Conservation (phyloP, 2,888 invertebrate species). For the Meliscaeva auricollis region DNA sequence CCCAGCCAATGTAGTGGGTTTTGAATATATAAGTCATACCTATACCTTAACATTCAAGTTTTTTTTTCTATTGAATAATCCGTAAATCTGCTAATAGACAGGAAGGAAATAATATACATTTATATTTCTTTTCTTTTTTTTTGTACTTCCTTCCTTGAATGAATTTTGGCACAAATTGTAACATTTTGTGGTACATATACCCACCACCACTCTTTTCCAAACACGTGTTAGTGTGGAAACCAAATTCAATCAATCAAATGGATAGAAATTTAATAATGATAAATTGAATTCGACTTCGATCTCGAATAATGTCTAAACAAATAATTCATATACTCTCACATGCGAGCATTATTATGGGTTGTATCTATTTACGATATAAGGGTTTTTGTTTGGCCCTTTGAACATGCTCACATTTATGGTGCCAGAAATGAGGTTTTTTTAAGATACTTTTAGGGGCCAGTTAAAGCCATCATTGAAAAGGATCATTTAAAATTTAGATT, state of each 20-base stretch:
- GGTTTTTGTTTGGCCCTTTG: neutral
- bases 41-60: too few species aligned
- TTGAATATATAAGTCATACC: too few species aligned
- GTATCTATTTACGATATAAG: neutral
- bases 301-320: constrained; percentile 34
- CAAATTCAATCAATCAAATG: constrained; percentile 80
- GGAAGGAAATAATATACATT: neutral
- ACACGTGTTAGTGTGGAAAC: constrained; percentile 75
- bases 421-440: too few species aligned
- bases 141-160: constrained; percentile 3
- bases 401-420: too few species aligned
- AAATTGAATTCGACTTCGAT: constrained; percentile 76
- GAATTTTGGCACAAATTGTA: constrained; percentile 41
- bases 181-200: constrained; percentile 42
- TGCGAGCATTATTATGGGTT: neutral
- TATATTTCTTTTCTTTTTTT: neutral
- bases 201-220: constrained; percentile 4
- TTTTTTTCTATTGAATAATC: constrained; percentile 40
- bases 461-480: too few species aligned
- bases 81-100: constrained; percentile 51
- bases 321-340: constrained; percentile 35
- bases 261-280: constrained; percentile 78
- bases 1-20: too few species aligned
- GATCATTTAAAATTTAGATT: too few species aligned
- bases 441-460: too few species aligned